Evolutionary conservation across 1,140 invertebrate species (phyloP), one percentile per base, ranked within the genome.

Genomic region (Apis laboriosa): DNA sequence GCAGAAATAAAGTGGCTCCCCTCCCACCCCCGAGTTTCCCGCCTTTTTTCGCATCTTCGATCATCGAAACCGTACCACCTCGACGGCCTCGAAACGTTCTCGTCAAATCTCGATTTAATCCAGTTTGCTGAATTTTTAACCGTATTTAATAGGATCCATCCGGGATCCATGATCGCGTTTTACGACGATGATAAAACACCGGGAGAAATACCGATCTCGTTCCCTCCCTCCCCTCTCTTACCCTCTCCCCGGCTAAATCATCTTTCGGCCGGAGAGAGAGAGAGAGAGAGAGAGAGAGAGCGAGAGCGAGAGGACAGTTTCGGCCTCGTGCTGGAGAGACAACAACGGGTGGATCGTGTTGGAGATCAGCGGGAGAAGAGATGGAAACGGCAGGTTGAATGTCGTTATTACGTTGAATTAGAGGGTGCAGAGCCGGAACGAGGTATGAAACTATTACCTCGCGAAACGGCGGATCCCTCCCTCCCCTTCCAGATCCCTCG

Each of bases 361-460:
- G 82, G 72, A 79, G 85, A 84, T 76, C 77, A 80, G 75, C 61
- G 74, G 76, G 79, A 84, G 83, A 84, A 89, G 90, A 92, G 90
- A 92, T 90, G 91, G 90, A 92, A 89, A 91, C 88, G 90, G 89
- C 92, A 92, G 92, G 92, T 93, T 93, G 92, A 94, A 93, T 93
- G 92, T 93, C 92, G 93, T 94, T 93, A 94, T 94, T 94, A 94
- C 91, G 91, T 84, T 93, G 93, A 94, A 94, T 94, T 93, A 94
- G 93, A 93, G 93, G 93, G 92, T 93, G 93, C 92, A 93, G 92
- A 93, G 93, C 92, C 92, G 93, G 93, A 94, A 94, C 93, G 93
- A 93, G 93, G 93, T 94, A 94, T 93, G 92, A 94, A 94, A 94
- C 93, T 94, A 94, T 94, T 94, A 93, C 92, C 93, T 93, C 92